Evolutionary conservation across 2,113 vertebrate genomes (phyloP).

Genomic region (Onychostoma macrolepis): DNA sequence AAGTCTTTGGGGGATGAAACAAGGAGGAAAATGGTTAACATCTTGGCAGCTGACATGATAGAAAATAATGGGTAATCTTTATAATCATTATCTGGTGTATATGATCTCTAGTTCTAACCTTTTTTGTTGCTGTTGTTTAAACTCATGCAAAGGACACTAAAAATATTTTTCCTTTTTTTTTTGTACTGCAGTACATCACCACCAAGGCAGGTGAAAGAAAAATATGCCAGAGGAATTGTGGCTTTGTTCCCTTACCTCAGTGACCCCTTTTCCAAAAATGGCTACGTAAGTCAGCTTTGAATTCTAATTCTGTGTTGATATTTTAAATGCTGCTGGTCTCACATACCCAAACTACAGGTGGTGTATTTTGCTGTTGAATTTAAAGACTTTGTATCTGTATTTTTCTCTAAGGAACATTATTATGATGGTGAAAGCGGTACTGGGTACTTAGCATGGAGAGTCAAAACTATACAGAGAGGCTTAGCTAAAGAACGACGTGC

Average conservation of each 20-base stretch:
- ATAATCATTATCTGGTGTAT: background rate
- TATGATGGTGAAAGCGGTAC: background rate
- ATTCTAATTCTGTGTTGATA: too few species aligned
- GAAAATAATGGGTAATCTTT: background rate
- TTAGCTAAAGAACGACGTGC: background rate
- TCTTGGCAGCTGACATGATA: background rate
- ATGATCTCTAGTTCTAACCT: background rate
- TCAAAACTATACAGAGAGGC: constrained; percentile 10
- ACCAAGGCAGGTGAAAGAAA: too few species aligned
- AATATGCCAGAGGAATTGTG: too few species aligned
- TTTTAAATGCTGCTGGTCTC: constrained; percentile 5
- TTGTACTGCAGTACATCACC: background rate
- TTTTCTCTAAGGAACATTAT: background rate
- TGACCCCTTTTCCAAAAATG: too few species aligned
- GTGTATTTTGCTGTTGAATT: background rate
- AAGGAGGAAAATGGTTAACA: background rate
- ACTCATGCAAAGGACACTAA: too few species aligned
- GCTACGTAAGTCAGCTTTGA: too few species aligned
- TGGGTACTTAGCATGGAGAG: too few species aligned
- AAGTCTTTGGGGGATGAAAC: background rate
- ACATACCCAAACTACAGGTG: background rate
- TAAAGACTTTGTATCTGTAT: background rate
- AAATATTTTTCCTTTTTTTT: background rate
- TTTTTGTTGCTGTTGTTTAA: too few species aligned
- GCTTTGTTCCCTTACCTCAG: too few species aligned